A percentile compares a stretch with the other conserved stretches of the same genome.
Evolutionary conservation across 2,888 invertebrate genomes (phyloP).

Genomic region (Baronia brevicornis): DNA sequence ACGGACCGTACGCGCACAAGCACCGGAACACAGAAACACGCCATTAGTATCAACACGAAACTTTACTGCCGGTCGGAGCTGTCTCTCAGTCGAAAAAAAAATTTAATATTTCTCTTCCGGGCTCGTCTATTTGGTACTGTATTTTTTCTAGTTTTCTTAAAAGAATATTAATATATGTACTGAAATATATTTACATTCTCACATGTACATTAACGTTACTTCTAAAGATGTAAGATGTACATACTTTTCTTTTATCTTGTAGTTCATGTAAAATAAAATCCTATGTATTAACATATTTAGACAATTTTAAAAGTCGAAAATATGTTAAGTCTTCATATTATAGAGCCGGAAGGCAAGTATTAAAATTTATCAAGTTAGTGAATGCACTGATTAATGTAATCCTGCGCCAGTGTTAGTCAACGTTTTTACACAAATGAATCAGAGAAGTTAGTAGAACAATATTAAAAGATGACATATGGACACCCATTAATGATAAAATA

Average conservation of each 20-base stretch:
- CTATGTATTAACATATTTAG: conserved; percentile 2
- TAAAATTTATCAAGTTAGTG: conserved; percentile 55
- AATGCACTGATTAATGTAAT: conserved; percentile 43
- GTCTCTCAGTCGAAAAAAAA: too few species aligned
- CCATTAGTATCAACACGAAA: conserved; percentile 61
- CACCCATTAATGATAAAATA: conserved; percentile 41
- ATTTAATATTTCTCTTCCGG: too few species aligned
- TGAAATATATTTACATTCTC: too few species aligned
- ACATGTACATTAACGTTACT: too few species aligned
- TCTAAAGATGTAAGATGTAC: too few species aligned
- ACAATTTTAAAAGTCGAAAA: conserved; percentile 11
- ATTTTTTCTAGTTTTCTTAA: too few species aligned
- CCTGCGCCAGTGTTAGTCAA: conserved; percentile 61
- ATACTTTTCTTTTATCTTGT: too few species aligned
- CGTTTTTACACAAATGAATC: conserved; percentile 34
- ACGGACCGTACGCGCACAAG: conserved; percentile 64
- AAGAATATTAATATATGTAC: too few species aligned
- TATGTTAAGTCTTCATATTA: too few species aligned
- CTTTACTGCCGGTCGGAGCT: conserved; percentile 28
- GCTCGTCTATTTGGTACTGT: too few species aligned
- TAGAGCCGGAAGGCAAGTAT: conserved; percentile 57
- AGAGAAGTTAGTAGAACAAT: conserved; percentile 46
- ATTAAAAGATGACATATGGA: conserved; percentile 23
- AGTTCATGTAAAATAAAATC: too few species aligned
- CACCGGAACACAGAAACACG: conserved; percentile 75